Base-by-base conservation (phyloP, 2,797 vertebrate species). In the Scleropages formosus region DNA sequence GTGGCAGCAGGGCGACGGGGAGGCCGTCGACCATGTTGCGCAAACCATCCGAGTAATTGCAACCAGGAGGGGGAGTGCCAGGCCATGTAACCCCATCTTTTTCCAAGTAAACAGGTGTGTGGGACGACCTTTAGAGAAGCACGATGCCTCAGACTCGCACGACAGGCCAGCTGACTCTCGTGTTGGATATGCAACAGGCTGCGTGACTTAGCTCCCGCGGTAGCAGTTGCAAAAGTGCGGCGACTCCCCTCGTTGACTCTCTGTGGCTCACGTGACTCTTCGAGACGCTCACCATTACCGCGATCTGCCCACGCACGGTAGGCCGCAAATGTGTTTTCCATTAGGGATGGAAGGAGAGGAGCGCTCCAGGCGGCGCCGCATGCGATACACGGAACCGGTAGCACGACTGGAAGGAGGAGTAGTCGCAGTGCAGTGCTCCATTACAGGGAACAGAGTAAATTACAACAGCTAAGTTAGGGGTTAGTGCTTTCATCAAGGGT, bases 261-360 rank as follows among this genome's bases (percentile, higher is more conserved):
- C 86, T 82, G 79, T 87, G 31, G 31, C 31, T 31, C 49, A 16
- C 56, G 82, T 84, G 58, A 79, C 75, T 85, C 91, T 90, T 91
- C 82, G 88, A 88, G 88, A 88, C 85, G 82, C 80, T 82, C 72
- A n/a, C 69, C 59, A 85, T 85, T 86, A 89, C 90, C 88, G 86
- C 77, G 83, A 84, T 84, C 79, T 75, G 79, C 81, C 62, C 4
- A 4, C 69, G 66, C 73, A 75, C 81, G 53, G 31, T 49, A 20
- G 47, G 58, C 46, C 26, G 12, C 80, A 82, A 76, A 83, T 86
- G 85, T 86, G 82, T 83, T 77, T 87, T 82, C 82, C 82, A 44
- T 79, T 63, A 72, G 53, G 56, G 74, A 58, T 68, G 44, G 78
- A 79, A 83, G 82, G 86, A 76, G 73, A 49, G 65, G 13, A 68